Conservation (phyloP, 2,113 vertebrate species). For the Hipposideros armiger region DNA sequence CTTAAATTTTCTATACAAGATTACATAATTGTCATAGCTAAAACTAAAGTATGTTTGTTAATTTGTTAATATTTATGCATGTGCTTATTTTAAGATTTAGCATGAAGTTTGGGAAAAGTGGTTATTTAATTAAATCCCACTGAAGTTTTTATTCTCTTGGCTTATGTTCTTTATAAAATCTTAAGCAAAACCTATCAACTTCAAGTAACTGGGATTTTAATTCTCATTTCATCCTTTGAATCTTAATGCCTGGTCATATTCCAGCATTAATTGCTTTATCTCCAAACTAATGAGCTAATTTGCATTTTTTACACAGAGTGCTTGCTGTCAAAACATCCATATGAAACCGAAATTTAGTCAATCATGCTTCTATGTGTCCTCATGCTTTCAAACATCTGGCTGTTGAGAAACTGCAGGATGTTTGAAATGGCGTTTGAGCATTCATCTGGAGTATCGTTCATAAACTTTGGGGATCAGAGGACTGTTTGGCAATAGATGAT, state of each 20-base stretch:
- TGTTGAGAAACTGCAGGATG: not conserved
- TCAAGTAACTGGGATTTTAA: slow-evolving; percentile 41
- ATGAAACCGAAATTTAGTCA: slow-evolving; percentile 68
- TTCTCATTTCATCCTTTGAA: slow-evolving; percentile 51
- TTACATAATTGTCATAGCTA: not conserved
- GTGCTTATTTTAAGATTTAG: slow-evolving; percentile 11
- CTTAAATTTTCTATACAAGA: not conserved
- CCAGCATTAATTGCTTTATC: slow-evolving; percentile 78
- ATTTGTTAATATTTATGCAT: not conserved
- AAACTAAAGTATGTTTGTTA: not conserved
- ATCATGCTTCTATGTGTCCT: slow-evolving; percentile 40
- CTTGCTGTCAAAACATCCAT: slow-evolving; percentile 74
- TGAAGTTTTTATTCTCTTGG: not conserved
- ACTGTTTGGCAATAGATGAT: slow-evolving; percentile 10
- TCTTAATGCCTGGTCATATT: slow-evolving; percentile 66
- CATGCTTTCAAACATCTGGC: slow-evolving; percentile 67
- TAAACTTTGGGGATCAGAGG: slow-evolving; percentile 41
- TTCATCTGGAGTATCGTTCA: slow-evolving; percentile 3
- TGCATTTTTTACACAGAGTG: slow-evolving; percentile 72
- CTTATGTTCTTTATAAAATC: slow-evolving; percentile 7
- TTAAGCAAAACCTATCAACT: slow-evolving; percentile 25
- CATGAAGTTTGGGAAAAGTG: not conserved
- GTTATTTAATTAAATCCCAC: not conserved
- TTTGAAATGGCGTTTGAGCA: slow-evolving; percentile 39
- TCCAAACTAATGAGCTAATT: slow-evolving; percentile 80